phyloP scores from a whole-genome alignment of 2,888 invertebrate species.

The Oligia fasciuncula region DNA sequence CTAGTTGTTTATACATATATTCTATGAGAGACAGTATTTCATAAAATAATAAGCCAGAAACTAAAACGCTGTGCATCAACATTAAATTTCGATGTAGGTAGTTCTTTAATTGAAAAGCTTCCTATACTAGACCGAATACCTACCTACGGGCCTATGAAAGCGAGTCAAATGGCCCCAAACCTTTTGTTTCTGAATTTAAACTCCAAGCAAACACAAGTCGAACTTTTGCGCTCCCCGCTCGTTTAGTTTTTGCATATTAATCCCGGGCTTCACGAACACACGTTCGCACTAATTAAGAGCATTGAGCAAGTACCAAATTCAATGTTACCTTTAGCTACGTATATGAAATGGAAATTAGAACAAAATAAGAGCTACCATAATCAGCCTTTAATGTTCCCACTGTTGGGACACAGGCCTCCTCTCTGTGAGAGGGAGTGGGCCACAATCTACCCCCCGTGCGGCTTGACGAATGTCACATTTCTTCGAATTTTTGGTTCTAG shows the following conservation, averaged over 20 bases:
- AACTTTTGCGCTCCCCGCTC: conserved; percentile 18
- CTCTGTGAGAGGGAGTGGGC: too few relatives aligned
- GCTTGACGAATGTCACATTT: neutral
- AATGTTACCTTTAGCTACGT: conserved; percentile 4
- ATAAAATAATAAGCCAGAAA: neutral
- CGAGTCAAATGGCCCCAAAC: conserved; percentile 9
- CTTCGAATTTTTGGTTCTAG: neutral
- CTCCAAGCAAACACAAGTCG: conserved; percentile 17
- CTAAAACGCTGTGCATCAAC: neutral
- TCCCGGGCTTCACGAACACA: conserved; percentile 22
- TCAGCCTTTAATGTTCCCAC: too few relatives aligned
- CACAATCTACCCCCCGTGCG: neutral
- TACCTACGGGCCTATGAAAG: conserved; percentile 14
- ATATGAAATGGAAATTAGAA: neutral
- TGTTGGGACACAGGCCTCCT: too few relatives aligned
- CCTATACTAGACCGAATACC: neutral
- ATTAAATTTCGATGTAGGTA: neutral
- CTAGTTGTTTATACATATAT: neutral
- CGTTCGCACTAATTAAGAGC: conserved; percentile 37
- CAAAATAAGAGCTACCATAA: neutral
- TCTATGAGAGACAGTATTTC: too few relatives aligned
- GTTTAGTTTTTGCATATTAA: conserved; percentile 38
- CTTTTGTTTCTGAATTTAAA: conserved; percentile 34
- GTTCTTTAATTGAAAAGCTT: conserved; percentile 1
- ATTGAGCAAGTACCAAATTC: conserved; percentile 25